Evolutionary conservation across 2,113 vertebrate genomes (phyloP).

Genomic region (Capreolus pygargus): DNA sequence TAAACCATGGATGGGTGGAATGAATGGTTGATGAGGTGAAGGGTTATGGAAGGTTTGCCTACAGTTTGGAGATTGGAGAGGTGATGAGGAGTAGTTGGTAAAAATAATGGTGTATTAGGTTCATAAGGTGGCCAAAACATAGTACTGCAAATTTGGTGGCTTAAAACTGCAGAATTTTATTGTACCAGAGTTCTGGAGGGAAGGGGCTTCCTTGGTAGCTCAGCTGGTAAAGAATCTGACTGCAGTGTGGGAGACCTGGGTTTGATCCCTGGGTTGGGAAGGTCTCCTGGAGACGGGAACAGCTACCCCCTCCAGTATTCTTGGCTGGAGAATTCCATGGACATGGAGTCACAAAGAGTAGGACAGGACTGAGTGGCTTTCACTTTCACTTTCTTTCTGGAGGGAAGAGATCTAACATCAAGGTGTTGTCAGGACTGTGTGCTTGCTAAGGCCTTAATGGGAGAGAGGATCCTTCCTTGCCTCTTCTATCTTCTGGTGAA

Average conservation of each 20-base stretch:
- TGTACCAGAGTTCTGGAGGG: background rate
- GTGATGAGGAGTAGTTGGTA: background rate
- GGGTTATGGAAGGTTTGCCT: background rate
- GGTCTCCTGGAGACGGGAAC: background rate
- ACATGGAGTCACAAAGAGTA: background rate
- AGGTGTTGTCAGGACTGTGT: background rate
- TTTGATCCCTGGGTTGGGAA: background rate
- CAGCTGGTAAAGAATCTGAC: background rate
- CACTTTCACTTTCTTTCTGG: background rate
- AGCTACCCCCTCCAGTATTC: background rate
- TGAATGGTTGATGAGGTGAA: background rate
- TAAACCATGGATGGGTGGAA: background rate
- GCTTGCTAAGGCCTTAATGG: background rate
- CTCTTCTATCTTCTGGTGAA: background rate
- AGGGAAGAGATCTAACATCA: background rate
- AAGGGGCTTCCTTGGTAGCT: background rate
- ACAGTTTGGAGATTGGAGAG: background rate
- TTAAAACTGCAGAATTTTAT: background rate
- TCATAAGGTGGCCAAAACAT: background rate
- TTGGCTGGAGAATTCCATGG: background rate
- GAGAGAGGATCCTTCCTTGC: background rate
- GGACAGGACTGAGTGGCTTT: background rate
- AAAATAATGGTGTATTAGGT: background rate
- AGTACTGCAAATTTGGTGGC: background rate
- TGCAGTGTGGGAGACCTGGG: background rate